phyloP scores from a whole-genome alignment of 2,797 vertebrate genomes.

The Arnoldichthys spilopterus region DNA sequence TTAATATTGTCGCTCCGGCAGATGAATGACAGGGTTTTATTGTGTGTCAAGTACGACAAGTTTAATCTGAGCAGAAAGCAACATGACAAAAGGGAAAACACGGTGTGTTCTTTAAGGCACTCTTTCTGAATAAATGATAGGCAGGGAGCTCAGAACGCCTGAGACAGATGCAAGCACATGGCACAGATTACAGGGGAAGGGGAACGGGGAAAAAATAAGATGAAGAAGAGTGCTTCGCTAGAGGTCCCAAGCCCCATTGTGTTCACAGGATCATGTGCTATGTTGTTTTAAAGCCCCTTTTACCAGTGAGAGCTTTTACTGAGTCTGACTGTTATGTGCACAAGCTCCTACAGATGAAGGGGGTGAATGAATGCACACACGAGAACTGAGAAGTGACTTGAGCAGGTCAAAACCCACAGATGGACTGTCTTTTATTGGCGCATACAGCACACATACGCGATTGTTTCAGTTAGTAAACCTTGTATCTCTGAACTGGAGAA shows the following conservation, averaged over 20 bases:
- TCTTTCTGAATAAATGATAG: slow-evolving; percentile 89
- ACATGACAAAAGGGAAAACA: slow-evolving; percentile 87
- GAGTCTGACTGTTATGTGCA: slow-evolving; percentile 39
- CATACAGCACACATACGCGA: not conserved
- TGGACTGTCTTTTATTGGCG: not conserved
- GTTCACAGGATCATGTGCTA: slow-evolving; percentile 75
- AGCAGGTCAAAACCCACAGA: slow-evolving; percentile 12
- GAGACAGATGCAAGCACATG: slow-evolving; percentile 59
- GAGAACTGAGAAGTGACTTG: slow-evolving; percentile 24
- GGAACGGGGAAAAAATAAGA: slow-evolving; percentile 71
- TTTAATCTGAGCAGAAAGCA: slow-evolving; percentile 89
- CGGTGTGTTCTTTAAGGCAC: slow-evolving; percentile 82
- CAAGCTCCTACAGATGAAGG: slow-evolving; percentile 37
- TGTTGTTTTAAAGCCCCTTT: slow-evolving; percentile 78
- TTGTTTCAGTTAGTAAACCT: not conserved
- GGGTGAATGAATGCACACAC: slow-evolving; percentile 29
- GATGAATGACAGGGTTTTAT: slow-evolving; percentile 93
- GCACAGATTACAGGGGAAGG: slow-evolving; percentile 54
- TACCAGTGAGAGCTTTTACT: slow-evolving; percentile 31
- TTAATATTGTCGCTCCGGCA: slow-evolving; percentile 92
- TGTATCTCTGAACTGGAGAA: no score
- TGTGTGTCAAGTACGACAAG: slow-evolving; percentile 90
- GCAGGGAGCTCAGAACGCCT: slow-evolving; percentile 78
- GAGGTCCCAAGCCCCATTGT: slow-evolving; percentile 77
- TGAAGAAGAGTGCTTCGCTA: slow-evolving; percentile 73